Evolutionary conservation across 92 coral and sea anemone species (phyloP).

Genomic region (Epizoanthus ramosus): DNA sequence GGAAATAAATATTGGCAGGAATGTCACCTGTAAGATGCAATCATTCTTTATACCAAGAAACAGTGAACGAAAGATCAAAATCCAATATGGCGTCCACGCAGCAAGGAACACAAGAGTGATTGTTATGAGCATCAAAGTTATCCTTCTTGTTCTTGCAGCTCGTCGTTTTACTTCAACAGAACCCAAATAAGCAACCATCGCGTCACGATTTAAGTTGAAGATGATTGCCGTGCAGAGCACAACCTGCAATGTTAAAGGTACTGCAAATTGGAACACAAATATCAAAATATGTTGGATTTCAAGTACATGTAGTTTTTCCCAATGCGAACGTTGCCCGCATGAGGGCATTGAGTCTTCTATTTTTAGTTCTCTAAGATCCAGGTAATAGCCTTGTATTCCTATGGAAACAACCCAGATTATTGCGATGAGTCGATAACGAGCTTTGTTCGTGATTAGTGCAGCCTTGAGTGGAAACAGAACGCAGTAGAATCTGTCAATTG

Average conservation of each 20-base stretch:
- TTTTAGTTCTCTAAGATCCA: background rate
- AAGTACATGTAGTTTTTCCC: too few relatives aligned
- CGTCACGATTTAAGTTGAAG: background rate
- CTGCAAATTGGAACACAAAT: slow-evolving; percentile 10
- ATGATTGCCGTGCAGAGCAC: background rate
- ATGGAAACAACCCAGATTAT: background rate
- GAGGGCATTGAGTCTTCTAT: background rate
- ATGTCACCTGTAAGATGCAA: too few relatives aligned
- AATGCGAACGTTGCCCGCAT: background rate
- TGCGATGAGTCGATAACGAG: slow-evolving; percentile 1
- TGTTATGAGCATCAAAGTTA: too few relatives aligned
- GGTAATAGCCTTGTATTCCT: background rate
- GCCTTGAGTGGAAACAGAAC: slow-evolving; percentile 19
- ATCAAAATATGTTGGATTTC: background rate
- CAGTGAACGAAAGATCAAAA: too few relatives aligned
- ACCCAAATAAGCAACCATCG: background rate
- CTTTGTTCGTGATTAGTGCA: background rate
- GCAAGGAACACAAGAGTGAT: too few relatives aligned
- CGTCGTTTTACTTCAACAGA: background rate
- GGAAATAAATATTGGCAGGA: too few relatives aligned
- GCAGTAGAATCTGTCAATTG: slow-evolving; percentile 5
- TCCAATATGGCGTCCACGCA: too few relatives aligned
- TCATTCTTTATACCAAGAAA: too few relatives aligned
- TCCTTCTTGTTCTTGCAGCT: background rate
- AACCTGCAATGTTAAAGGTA: background rate